A percentile compares a stretch with the other conserved stretches of the same genome.
Conservation (phyloP, 2,797 vertebrate genomes). For the Avahi laniger region DNA sequence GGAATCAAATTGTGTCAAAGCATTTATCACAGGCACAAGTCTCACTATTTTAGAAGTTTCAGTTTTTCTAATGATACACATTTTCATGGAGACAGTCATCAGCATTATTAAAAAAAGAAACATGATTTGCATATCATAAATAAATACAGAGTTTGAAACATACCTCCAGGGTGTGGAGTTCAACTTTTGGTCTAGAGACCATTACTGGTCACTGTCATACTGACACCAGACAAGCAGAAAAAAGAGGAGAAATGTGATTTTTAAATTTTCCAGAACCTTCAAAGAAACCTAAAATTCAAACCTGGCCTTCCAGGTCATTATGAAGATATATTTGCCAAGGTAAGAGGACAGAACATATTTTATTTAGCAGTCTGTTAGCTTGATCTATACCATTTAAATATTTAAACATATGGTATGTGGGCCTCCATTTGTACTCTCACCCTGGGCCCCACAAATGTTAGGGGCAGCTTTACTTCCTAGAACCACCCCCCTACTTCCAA, state of each 20-base stretch:
- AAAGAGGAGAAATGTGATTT: not conserved
- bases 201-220: not conserved
- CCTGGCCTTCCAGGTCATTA: constrained; percentile 34
- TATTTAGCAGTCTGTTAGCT: constrained; percentile 65
- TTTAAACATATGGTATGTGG: constrained; percentile 56
- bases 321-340: constrained; percentile 54
- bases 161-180: not conserved
- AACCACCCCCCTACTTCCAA: not conserved
- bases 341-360: constrained; percentile 55
- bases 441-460: not conserved
- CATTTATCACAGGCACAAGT: constrained; percentile 68
- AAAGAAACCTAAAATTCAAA: constrained; percentile 52
- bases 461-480: not conserved
- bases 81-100: constrained; percentile 50
- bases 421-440: not conserved
- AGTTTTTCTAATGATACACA: constrained; percentile 23
- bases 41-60: constrained; percentile 63
- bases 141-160: constrained; percentile 17
- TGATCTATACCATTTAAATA: constrained; percentile 73
- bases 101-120: constrained; percentile 41
- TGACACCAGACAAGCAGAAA: not conserved
- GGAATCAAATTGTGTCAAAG: constrained; percentile 71
- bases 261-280: not conserved
- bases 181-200: not conserved
- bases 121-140: constrained; percentile 33